Base-by-base conservation (phyloP, 1,140 invertebrate species). In the Arion vulgaris region DNA sequence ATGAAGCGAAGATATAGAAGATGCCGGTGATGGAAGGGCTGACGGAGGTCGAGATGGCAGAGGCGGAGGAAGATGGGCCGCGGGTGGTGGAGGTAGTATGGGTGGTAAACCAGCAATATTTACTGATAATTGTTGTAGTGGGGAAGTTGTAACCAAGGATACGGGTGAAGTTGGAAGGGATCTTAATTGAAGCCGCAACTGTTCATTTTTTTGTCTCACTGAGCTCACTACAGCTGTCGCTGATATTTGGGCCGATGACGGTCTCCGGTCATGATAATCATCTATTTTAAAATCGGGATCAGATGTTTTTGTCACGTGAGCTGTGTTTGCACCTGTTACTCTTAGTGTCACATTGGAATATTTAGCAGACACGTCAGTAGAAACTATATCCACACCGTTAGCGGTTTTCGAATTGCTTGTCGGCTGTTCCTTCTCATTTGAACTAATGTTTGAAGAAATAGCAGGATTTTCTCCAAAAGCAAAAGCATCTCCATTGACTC, bases 31-130 rank as follows among this genome's bases (percentile, higher is more conserved):
- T 32, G 62, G 62, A 32, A 38, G 5, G 19, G 71, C 38, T n/a
- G 71, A 73, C 5, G 71, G 71, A 41, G 71, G 71, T 39, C 38
- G 71, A 41, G 71, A 73, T 2, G 75, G 51, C 7, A 51, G 75
- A 32, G 75, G 75, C 19, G 75, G 75, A 15, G 75, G 32, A 13
- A 62, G 45, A 34, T 41, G 51, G 26, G 75, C 39, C n/a, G 75
- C 39, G 26, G 51, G 75, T 53, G 62, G 62, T 5, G n/a, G 62
- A 7, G 62, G 62, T 32, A 66, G 17, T 66, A 32, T 66, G 2
- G 62, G 62, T 32, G 62, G 62, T 7, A 66, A 28, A 66, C 62
- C 62, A 15, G 32, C 62, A 7, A 28, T 7, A 66, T n/a, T 28
- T 66, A 28, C n/a, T 2, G 62, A 32, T 32, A 17, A 17, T 5